Evolutionary conservation across 2,888 invertebrate genomes (phyloP), one percentile per base, ranked within the genome.

Genomic region (Agriotes lineatus): DNA sequence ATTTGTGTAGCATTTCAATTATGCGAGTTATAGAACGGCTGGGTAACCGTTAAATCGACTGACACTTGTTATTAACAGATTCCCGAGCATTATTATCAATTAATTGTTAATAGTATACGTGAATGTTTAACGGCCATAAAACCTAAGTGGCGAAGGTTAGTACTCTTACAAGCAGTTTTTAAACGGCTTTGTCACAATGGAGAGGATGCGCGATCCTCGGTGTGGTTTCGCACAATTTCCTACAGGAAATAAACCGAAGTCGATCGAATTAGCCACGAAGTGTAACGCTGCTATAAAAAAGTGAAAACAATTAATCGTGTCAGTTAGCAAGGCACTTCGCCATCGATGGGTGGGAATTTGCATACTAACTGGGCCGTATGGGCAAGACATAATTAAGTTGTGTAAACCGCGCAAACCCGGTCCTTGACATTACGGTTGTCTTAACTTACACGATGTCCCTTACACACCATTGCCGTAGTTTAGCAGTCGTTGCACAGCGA

Each of bases 401-500:
- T 52, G 16, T 62, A 42, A 68, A 50, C 22, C 22, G 64, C 64
- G 60, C 18, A 69, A 69, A 65, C 65, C 69, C 59, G 64, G 69
- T 58, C 59, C 22, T 54, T 30, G 50, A 64, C 48, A 65, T 59
- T 69, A 37, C 50, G 50, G 61, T 66, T 61, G 56, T 42, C 61
- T 67, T 67, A 67, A 66, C 60, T 69, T 66, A 64, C 69, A 69
- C n/a, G n/a, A n/a, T 69, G 61, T 66, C 66, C 57, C 22, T 58
- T 64, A 57, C 16, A 58, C 48, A 45, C 48, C 50, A 54, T 35
- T 37, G 19, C 45, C 22, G 56, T 57, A 57, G 19, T 19, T 35
- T 48, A 58, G 58, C 45, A 65, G 65, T 59, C 58, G 44, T 65
- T 65, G 65, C 65, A 57, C 58, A 22, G 20, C 33, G 25, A 54